Conservation (phyloP, 2,113 vertebrate species). For the Pogonocichla stellata region DNA sequence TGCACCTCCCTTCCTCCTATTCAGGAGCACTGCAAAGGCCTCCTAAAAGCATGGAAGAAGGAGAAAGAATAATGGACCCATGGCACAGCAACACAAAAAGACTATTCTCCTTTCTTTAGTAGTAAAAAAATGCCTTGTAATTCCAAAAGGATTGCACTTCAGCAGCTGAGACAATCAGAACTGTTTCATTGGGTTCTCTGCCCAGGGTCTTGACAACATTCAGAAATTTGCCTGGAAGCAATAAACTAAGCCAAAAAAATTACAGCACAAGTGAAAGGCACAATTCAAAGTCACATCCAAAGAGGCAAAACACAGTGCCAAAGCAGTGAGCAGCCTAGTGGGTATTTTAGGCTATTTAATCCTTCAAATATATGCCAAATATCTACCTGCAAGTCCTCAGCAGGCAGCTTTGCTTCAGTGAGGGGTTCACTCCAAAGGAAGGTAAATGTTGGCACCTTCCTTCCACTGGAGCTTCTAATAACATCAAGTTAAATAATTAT, state of each 20-base stretch:
- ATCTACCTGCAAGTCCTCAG: background rate
- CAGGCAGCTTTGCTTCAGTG: background rate
- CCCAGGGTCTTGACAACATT: background rate
- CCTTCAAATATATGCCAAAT: conserved; percentile 18
- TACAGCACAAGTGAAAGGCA: background rate
- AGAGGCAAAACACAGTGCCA: conserved; percentile 2
- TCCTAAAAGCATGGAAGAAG: accelerated
- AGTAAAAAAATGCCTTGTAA: background rate
- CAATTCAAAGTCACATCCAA: conserved; percentile 57
- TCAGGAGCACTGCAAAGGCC: background rate
- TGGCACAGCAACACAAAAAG: background rate
- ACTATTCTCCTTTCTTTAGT: background rate
- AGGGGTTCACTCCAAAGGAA: background rate
- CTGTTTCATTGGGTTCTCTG: background rate
- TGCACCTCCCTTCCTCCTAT: background rate
- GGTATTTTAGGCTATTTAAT: conserved; percentile 43
- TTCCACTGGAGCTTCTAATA: background rate
- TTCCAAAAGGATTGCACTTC: background rate
- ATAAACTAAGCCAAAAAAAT: background rate
- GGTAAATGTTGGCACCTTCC: background rate
- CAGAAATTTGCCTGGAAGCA: conserved; percentile 3
- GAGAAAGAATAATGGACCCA: background rate
- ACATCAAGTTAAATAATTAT: background rate
- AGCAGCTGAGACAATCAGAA: background rate
- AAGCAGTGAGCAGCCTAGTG: conserved; percentile 20